phyloP scores from a whole-genome alignment of 2,888 invertebrate genomes.

The Leucophora obtusa region DNA sequence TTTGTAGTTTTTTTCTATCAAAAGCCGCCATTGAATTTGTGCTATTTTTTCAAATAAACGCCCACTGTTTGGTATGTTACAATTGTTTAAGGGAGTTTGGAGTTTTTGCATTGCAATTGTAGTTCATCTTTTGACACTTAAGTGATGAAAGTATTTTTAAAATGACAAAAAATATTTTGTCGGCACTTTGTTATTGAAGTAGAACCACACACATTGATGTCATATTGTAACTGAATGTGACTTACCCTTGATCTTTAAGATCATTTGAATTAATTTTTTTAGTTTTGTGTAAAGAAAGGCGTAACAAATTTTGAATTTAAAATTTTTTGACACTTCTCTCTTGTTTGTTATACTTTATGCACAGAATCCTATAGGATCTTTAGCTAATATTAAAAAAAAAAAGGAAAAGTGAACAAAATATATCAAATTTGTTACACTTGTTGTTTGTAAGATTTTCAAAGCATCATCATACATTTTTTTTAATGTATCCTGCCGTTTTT shows the following conservation, averaged over 20 bases:
- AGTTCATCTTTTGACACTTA: conserved; percentile 58
- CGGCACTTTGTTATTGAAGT: conserved; percentile 29
- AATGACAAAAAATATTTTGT: conserved; percentile 38
- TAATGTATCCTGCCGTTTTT: conserved; percentile 30
- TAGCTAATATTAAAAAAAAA: conserved; percentile 16
- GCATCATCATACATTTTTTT: conserved; percentile 37
- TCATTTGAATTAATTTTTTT: conserved; percentile 18
- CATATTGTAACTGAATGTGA: conserved; percentile 49
- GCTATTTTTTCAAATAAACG: conserved; percentile 30
- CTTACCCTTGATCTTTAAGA: conserved; percentile 61
- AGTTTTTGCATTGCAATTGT: conserved; percentile 43
- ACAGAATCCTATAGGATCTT: neutral
- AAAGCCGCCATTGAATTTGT: conserved; percentile 39
- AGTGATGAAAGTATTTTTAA: conserved; percentile 56
- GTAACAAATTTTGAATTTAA: conserved; percentile 75
- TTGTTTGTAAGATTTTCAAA: conserved; percentile 3
- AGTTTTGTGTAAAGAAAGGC: conserved; percentile 64
- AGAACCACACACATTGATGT: conserved; percentile 52
- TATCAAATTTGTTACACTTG: conserved; percentile 62
- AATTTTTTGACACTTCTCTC: conserved; percentile 67
- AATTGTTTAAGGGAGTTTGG: conserved; percentile 32
- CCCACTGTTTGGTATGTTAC: conserved; percentile 50
- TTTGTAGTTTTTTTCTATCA: conserved; percentile 8
- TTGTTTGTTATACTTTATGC: conserved; percentile 9
- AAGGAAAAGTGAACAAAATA: conserved; percentile 23